Evolutionary conservation across 2,113 vertebrate genomes (phyloP).

Genomic region (Lepisosteus oculatus): DNA sequence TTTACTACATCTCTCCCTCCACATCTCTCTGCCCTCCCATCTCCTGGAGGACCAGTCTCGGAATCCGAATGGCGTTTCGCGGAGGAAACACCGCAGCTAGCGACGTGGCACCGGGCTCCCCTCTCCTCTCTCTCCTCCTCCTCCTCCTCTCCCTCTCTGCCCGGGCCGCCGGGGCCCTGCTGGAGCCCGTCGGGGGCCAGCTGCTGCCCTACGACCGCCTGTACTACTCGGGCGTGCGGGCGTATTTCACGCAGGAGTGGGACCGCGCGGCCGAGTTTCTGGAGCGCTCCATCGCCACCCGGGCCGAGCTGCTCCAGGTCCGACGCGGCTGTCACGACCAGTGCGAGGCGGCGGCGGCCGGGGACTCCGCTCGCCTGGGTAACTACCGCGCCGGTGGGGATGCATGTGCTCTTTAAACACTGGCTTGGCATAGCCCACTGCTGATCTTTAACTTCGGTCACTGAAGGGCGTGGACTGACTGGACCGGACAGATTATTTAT

Average conservation of each 20-base stretch:
- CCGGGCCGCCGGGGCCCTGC: conserved; percentile 11
- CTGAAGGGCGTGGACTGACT: too few relatives aligned
- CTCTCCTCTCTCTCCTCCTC: conserved; percentile 23
- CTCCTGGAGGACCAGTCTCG: too few relatives aligned
- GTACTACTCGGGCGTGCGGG: conserved; percentile 81
- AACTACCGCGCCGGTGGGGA: conserved; percentile 30
- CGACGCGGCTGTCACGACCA: conserved; percentile 60
- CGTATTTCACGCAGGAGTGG: conserved; percentile 81
- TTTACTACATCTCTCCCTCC: not conserved
- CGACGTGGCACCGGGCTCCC: not conserved
- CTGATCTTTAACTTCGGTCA: too few relatives aligned
- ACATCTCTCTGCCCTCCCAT: not conserved
- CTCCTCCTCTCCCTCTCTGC: conserved; percentile 24
- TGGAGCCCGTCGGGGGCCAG: conserved; percentile 25
- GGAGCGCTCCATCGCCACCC: conserved; percentile 74
- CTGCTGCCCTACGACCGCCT: conserved; percentile 71
- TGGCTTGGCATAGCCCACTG: too few relatives aligned
- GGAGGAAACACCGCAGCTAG: too few relatives aligned
- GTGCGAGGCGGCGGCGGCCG: conserved; percentile 46
- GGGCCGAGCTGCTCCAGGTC: conserved; percentile 52
- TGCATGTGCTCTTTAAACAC: too few relatives aligned
- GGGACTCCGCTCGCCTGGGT: conserved; percentile 38
- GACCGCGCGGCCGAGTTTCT: conserved; percentile 73
- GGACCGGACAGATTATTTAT: too few relatives aligned
- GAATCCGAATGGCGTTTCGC: too few relatives aligned